Conservation (phyloP, 2,113 vertebrate genomes). For the Indicator indicator region DNA sequence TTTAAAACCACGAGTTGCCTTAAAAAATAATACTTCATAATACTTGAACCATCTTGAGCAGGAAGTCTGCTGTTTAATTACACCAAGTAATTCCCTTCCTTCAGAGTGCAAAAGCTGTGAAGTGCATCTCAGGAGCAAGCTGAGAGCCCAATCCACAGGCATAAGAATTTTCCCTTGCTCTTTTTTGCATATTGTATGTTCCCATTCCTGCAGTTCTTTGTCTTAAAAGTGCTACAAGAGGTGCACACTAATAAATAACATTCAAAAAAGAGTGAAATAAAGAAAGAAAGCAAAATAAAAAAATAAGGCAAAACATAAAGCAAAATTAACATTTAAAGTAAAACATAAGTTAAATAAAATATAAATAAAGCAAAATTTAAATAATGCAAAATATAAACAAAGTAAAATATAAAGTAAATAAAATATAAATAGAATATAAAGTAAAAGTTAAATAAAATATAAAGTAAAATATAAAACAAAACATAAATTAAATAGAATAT, state of each 20-base stretch:
- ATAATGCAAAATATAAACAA: too few relatives aligned
- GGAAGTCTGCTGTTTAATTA: not conserved
- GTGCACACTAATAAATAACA: not conserved
- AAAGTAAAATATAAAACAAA: too few relatives aligned
- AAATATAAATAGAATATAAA: too few relatives aligned
- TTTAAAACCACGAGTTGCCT: not conserved
- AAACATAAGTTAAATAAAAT: too few relatives aligned
- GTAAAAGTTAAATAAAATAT: too few relatives aligned
- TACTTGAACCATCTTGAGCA: not conserved
- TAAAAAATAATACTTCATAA: conserved; percentile 1
- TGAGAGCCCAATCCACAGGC: not conserved
- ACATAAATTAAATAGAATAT: too few relatives aligned
- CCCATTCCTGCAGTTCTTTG: not conserved
- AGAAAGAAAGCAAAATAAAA: too few relatives aligned
- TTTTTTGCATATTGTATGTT: not conserved
- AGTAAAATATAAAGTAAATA: too few relatives aligned
- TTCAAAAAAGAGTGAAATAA: too few relatives aligned
- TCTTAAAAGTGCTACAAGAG: not conserved
- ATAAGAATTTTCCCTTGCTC: not conserved
- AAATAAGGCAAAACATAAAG: too few relatives aligned
- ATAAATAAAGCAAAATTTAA: too few relatives aligned
- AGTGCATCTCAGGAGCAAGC: not conserved
- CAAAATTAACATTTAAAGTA: too few relatives aligned
- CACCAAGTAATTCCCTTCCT: not conserved
- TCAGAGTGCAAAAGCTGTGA: not conserved